Evolutionary conservation across 2,113 vertebrate species (phyloP), one percentile per base, ranked within the genome.

Genomic region (Ceyx melanurus): DNA sequence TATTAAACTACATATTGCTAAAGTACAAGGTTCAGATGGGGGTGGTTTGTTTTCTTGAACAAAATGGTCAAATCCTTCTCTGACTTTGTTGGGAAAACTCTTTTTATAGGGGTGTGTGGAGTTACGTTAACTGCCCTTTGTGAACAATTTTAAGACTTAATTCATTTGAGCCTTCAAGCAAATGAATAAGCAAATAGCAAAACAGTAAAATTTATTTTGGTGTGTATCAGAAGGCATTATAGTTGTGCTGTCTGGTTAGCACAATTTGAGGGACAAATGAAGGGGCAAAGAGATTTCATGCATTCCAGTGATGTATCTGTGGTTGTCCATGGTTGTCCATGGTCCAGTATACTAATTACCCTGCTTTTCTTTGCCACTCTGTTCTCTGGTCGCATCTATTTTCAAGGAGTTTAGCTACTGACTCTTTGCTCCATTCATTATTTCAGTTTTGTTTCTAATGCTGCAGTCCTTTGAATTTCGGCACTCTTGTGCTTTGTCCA

Each of bases 251-350:
- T 66, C 81, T 85, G 66, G 56, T 68, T 46, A 70, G 90, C 37
- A 65, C 67, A 90, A 70, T 86, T 90, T 88, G 71, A 88, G 74
- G 76, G 53, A 90, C 83, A 92, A 88, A 89, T 94, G 90, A 93
- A 95, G 77, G 84, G 86, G 77, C 90, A 94, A 92, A 85, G 84
- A 86, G 82, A 95, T 95, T 92, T 96, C 91, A 92, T 89, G 94
- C 93, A 94, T 96, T 93, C 95, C 94, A 91, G 58, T 73, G 89
- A 48, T 76, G 78, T 71, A 82, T 93, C 92, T 93, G 25, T 79
- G 86, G 95, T 93, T 95, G 93, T 95, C 94, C 84, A 0, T 93
- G 90, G 94, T 60, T 85, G 74, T 89, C 43, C 76, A 40, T 95
- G 92, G 88, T 77, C 85, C 4, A 1, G 93, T 82, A 86, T 95